Conservation (phyloP, 2,888 invertebrate species). For the Aphodius sticticus region DNA sequence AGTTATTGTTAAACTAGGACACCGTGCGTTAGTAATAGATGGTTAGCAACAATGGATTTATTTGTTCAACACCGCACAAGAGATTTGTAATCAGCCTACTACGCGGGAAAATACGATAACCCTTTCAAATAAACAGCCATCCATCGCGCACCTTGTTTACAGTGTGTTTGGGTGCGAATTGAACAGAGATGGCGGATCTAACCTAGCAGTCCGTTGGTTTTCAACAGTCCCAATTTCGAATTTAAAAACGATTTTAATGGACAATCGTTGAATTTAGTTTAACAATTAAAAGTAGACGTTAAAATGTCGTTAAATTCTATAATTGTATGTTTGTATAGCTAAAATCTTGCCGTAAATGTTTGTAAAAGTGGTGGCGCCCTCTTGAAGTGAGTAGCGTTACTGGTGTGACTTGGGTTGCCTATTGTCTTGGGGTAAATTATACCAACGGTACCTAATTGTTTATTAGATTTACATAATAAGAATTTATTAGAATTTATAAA, state of each 20-base stretch:
- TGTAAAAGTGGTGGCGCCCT: not conserved
- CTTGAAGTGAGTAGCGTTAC: not conserved
- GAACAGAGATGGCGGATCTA: slow-evolving; percentile 4
- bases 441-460: too few species aligned
- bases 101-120: not conserved
- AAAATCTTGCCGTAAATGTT: not conserved
- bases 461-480: too few species aligned
- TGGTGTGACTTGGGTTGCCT: not conserved
- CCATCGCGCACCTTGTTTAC: not conserved
- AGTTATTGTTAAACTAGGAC: not conserved
- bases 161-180: not conserved
- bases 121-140: not conserved
- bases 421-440: not conserved
- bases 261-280: not conserved
- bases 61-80: not conserved
- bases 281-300: not conserved
- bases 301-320: not conserved
- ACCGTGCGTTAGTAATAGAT: not conserved
- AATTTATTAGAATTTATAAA: too few species aligned
- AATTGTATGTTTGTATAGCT: not conserved
- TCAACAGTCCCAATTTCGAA: not conserved
- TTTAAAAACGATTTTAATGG: not conserved
- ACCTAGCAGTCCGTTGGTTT: not conserved
- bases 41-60: not conserved
- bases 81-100: not conserved